Conservation (phyloP, 2,888 invertebrate species). For the Hydriomena furcata region DNA sequence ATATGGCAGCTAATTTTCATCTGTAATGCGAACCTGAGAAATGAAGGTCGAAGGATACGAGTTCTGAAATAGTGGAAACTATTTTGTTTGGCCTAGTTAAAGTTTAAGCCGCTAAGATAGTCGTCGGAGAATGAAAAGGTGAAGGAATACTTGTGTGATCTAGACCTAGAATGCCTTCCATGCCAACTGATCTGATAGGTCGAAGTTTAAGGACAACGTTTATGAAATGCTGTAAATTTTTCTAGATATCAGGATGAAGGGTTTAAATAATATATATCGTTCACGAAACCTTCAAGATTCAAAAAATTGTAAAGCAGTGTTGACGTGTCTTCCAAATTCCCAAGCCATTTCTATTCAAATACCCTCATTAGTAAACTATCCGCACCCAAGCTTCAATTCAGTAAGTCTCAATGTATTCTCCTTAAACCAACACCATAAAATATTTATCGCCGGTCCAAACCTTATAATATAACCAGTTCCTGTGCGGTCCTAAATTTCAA, state of each 20-base stretch:
- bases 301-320: no score
- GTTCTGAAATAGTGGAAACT: not conserved
- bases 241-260: no score
- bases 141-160: not conserved
- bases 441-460: slow-evolving; percentile 13
- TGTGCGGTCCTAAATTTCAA: not conserved
- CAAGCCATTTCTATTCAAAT: slow-evolving; percentile 1
- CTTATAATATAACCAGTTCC: slow-evolving; percentile 1
- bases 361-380: slow-evolving; percentile 12
- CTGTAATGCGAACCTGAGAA: not conserved
- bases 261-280: no score
- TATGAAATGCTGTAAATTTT: no score
- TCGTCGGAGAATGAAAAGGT: not conserved
- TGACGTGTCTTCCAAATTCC: not conserved
- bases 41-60: not conserved
- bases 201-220: slow-evolving; percentile 10
- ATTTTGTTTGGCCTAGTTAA: no score
- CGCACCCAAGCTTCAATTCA: slow-evolving; percentile 3
- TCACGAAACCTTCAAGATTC: no score
- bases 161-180: slow-evolving; percentile 9
- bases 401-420: slow-evolving; percentile 7
- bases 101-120: no score
- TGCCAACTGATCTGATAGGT: slow-evolving; percentile 10
- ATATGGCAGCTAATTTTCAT: no score
- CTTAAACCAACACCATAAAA: slow-evolving; percentile 13